Conservation (phyloP, 1,140 invertebrate genomes). For the Centruroides sculpturatus region DNA sequence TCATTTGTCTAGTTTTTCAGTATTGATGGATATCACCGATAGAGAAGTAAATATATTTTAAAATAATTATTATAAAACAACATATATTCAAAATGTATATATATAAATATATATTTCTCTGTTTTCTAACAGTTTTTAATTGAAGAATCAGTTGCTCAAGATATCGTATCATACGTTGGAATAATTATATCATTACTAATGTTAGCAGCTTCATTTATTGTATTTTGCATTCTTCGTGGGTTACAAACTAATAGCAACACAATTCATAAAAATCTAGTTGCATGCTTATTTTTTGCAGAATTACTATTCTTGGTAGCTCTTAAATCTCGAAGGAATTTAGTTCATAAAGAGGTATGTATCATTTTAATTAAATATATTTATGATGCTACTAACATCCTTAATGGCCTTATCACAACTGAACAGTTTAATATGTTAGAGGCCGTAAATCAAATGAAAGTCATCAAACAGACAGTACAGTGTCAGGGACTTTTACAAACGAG, state of each 20-base stretch:
- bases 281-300: conserved; percentile 72
- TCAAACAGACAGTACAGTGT: too few relatives aligned
- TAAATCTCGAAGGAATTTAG: conserved; percentile 55
- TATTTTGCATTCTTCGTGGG: conserved; percentile 55
- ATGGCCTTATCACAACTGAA: too few relatives aligned
- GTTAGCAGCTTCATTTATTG: conserved; percentile 42
- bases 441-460: too few relatives aligned
- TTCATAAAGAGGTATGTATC: conserved; percentile 36
- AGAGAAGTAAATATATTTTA: conserved; percentile 12
- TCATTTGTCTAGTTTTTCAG: conserved; percentile 79
- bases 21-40: conserved; percentile 53
- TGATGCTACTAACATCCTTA: too few relatives aligned
- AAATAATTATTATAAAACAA: too few relatives aligned
- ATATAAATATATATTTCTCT: background rate
- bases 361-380: too few relatives aligned
- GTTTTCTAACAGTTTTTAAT: conserved; percentile 12
- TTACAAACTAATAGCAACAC: conserved; percentile 78
- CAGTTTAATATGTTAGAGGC: too few relatives aligned
- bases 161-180: conserved; percentile 73
- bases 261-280: conserved; percentile 82
- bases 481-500: too few relatives aligned
- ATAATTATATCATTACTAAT: conserved; percentile 56
- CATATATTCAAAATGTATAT: too few relatives aligned
- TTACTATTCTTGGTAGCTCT: conserved; percentile 72
- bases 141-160: conserved; percentile 50